Percentiles rank a stretch among this genome's conserved stretches.
These are phyloP conservation scores for Eupithecia inturbata DNA, from an alignment of 2,888 invertebrate species.

Conservation along the genomic window DNA sequence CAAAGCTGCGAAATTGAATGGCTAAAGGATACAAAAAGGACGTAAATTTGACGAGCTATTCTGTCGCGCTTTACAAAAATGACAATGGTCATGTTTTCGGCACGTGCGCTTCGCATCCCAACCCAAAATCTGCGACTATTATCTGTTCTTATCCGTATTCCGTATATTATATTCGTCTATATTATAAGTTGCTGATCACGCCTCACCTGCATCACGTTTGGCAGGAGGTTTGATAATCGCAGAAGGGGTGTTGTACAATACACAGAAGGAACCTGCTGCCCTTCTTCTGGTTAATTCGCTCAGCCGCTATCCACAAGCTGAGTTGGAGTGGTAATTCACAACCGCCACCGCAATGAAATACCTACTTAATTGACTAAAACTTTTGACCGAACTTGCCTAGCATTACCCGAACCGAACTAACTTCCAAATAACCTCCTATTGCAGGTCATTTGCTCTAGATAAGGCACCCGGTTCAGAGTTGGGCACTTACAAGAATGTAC, in stretches of 20 bases:
- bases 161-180: too few species aligned
- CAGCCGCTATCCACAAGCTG: too few species aligned
- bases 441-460: slow-evolving; percentile 24
- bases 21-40: not conserved
- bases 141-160: too few species aligned
- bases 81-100: not conserved
- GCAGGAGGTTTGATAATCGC: too few species aligned
- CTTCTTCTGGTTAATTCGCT: too few species aligned
- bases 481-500: slow-evolving; percentile 29
- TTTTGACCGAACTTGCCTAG: not conserved
- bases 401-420: not conserved
- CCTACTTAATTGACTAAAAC: not conserved
- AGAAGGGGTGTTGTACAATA: too few species aligned
- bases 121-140: not conserved
- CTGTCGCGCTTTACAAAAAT: not conserved
- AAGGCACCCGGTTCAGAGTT: slow-evolving; percentile 28
- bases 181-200: too few species aligned
- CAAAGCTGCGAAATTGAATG: slow-evolving; percentile 10
- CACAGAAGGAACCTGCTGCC: too few species aligned
- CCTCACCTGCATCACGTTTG: too few species aligned
- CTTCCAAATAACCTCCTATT: not conserved
- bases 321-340: too few species aligned
- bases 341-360: too few species aligned
- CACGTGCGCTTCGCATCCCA: not conserved
- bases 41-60: not conserved